Evolutionary conservation across 2,888 invertebrate species (phyloP).

Genomic region (Tryphoninae sp.): DNA sequence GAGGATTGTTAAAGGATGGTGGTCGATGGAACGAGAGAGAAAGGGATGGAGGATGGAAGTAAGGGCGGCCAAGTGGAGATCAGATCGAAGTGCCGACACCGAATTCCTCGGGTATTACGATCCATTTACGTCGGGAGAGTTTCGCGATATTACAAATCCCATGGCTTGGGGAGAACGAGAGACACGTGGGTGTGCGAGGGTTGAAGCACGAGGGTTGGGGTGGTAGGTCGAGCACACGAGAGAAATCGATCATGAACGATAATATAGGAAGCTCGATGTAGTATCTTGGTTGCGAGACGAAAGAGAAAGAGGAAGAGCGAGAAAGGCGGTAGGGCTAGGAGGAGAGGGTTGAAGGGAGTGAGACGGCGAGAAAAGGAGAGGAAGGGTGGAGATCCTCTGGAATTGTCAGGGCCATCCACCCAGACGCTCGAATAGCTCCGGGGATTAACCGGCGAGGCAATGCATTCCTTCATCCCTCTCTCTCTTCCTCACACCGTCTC

Average conservation of each 20-base stretch:
- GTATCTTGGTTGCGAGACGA: slow-evolving; percentile 37
- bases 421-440: slow-evolving; percentile 70
- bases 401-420: slow-evolving; percentile 76
- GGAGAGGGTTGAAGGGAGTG: slow-evolving; percentile 38
- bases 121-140: slow-evolving; percentile 73
- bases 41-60: slow-evolving; percentile 39
- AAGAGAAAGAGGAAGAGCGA: slow-evolving; percentile 34
- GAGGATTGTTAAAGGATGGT: slow-evolving; percentile 12
- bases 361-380: slow-evolving; percentile 18
- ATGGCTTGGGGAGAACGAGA: slow-evolving; percentile 66
- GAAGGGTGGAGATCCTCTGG: slow-evolving; percentile 67
- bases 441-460: slow-evolving; percentile 78
- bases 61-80: slow-evolving; percentile 4
- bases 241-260: slow-evolving; percentile 64
- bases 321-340: slow-evolving; percentile 30
- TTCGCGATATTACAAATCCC: slow-evolving; percentile 75
- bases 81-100: slow-evolving; percentile 61
- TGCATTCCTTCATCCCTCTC: slow-evolving; percentile 70
- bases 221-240: slow-evolving; percentile 45
- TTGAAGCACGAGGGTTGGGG: slow-evolving; percentile 21
- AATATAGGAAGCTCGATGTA: slow-evolving; percentile 58
- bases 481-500: slow-evolving; percentile 16
- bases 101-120: slow-evolving; percentile 73
- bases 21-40: slow-evolving; percentile 35
- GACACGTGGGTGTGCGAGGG: slow-evolving; percentile 51